Conservation (phyloP, 2,797 vertebrate genomes). For the Cryptoblepharus egeriae region DNA sequence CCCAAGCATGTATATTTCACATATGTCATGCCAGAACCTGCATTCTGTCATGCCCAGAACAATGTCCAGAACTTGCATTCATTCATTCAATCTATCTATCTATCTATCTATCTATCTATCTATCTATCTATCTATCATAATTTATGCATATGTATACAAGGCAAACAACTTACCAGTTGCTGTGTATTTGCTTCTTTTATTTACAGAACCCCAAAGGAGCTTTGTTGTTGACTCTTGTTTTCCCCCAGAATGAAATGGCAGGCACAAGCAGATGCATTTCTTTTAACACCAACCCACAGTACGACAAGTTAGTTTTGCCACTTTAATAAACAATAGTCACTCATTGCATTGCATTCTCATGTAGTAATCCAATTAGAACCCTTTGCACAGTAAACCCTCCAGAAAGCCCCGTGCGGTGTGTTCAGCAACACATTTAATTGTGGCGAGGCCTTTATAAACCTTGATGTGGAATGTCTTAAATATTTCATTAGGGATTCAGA, state of each 20-base stretch:
- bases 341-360: background rate
- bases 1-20: background rate
- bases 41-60: too few species aligned
- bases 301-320: slow-evolving; percentile 7
- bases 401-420: background rate
- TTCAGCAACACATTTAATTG: background rate
- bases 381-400: background rate
- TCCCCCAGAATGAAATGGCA: slow-evolving; percentile 15
- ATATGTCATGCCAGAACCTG: background rate
- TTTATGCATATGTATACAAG: background rate
- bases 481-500: slow-evolving; percentile 27
- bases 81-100: background rate
- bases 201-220: background rate
- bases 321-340: slow-evolving; percentile 7
- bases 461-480: slow-evolving; percentile 17
- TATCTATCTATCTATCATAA: background rate
- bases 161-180: slow-evolving; percentile 13
- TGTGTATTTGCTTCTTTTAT: background rate
- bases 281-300: slow-evolving; percentile 9
- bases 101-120: background rate
- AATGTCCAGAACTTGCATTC: background rate
- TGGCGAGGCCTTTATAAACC: slow-evolving; percentile 23
- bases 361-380: background rate
- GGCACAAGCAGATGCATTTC: background rate
- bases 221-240: background rate